Evolutionary conservation across 2,888 invertebrate species (phyloP).

Genomic region (Cyaniris semiargus): DNA sequence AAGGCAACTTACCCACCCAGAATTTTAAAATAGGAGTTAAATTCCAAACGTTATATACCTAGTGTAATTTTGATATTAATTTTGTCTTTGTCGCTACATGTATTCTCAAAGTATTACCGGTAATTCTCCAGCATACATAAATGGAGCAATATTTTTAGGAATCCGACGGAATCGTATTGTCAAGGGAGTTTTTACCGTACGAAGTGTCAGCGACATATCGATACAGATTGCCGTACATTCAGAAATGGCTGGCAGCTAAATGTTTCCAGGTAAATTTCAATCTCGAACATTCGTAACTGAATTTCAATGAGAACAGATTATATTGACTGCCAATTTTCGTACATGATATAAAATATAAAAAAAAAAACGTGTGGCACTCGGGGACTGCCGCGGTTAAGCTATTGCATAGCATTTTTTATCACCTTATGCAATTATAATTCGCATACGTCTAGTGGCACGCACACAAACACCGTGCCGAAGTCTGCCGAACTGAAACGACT

Average conservation of each 20-base stretch:
- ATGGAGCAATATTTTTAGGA: constrained; percentile 48
- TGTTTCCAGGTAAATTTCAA: constrained; percentile 55
- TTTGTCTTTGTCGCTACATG: not conserved
- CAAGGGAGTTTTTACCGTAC: constrained; percentile 59
- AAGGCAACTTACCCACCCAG: not conserved
- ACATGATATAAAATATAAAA: not conserved
- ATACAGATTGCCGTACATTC: constrained; percentile 54
- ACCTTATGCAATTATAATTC: too few relatives aligned
- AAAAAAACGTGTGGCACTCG: too few relatives aligned
- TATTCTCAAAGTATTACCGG: not conserved
- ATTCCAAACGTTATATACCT: not conserved
- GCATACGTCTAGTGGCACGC: too few relatives aligned
- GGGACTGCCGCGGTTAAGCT: too few relatives aligned
- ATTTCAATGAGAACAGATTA: constrained; percentile 10
- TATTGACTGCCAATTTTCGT: not conserved
- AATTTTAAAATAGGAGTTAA: not conserved
- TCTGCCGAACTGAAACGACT: too few relatives aligned
- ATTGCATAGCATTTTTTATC: too few relatives aligned
- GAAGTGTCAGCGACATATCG: constrained; percentile 50
- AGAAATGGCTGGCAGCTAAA: constrained; percentile 60
- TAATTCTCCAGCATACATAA: not conserved
- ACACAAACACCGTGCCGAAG: too few relatives aligned
- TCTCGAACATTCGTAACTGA: not conserved
- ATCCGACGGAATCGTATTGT: constrained; percentile 58
- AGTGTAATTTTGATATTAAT: too few relatives aligned